Conservation (phyloP, 1,140 invertebrate genomes). For the Camponotus floridanus region DNA sequence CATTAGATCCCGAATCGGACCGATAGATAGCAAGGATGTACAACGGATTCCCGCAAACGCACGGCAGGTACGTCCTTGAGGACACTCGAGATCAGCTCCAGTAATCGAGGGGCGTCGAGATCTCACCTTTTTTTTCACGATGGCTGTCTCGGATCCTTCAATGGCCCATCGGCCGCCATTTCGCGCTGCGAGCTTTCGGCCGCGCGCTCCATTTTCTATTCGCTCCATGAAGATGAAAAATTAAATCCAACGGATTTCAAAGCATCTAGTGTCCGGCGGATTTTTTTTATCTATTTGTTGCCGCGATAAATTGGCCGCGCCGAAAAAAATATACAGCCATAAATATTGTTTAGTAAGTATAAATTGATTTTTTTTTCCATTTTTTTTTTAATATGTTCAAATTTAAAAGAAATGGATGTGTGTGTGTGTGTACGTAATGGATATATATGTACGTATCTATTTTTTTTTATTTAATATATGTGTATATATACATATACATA, state of each 20-base stretch:
- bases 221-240: background rate
- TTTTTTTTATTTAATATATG: too few species aligned
- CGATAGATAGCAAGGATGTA: conserved; percentile 79
- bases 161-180: conserved; percentile 52
- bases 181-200: conserved; percentile 28
- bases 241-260: background rate
- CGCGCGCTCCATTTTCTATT: conserved; percentile 14
- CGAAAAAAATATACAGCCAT: background rate
- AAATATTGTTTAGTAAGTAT: background rate
- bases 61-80: conserved; percentile 80
- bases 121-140: too few species aligned
- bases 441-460: too few species aligned
- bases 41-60: conserved; percentile 81
- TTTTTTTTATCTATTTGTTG: background rate
- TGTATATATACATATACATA: too few species aligned
- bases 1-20: conserved; percentile 10
- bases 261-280: background rate
- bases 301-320: too few species aligned
- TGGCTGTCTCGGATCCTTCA: background rate
- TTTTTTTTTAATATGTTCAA: background rate
- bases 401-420: background rate
- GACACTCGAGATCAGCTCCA: too few species aligned
- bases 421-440: too few species aligned
- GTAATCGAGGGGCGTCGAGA: background rate
- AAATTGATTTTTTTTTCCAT: background rate